Percentiles rank a stretch among this genome's conserved stretches.
Evolutionary conservation across 2,888 invertebrate genomes (phyloP).

Genomic region (Cheilosia vernalis): DNA sequence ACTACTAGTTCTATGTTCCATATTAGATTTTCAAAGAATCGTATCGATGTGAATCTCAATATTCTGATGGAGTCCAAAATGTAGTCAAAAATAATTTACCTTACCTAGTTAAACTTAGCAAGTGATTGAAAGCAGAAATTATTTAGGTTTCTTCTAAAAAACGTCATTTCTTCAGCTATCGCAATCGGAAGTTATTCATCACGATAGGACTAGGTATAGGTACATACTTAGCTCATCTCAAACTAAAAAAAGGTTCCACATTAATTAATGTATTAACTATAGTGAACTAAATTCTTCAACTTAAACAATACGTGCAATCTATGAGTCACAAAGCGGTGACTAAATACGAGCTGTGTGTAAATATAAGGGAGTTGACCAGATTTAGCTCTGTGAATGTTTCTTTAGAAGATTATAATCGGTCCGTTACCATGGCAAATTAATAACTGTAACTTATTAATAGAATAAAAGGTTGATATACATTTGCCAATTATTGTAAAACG

Average conservation of each 20-base stretch:
- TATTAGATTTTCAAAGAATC: too few relatives aligned
- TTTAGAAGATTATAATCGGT: neutral
- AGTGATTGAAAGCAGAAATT: too few relatives aligned
- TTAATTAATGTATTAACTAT: neutral
- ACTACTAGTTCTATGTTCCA: too few relatives aligned
- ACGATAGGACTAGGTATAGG: neutral
- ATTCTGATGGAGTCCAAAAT: too few relatives aligned
- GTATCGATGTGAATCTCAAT: too few relatives aligned
- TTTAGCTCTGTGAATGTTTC: slow-evolving; percentile 1
- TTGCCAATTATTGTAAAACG: neutral
- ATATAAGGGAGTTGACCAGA: slow-evolving; percentile 54
- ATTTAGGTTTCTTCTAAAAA: too few relatives aligned
- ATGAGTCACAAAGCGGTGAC: slow-evolving; percentile 47
- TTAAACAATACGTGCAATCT: slow-evolving; percentile 15
- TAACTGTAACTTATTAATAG: neutral
- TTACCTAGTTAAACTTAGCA: neutral
- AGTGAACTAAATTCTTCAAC: slow-evolving; percentile 20
- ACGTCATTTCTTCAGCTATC: too few relatives aligned
- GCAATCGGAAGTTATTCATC: too few relatives aligned
- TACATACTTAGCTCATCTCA: neutral
- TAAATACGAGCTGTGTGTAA: slow-evolving; percentile 5
- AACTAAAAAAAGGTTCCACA: neutral
- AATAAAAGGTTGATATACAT: neutral
- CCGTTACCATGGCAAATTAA: slow-evolving; percentile 7
- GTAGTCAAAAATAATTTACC: neutral